Evolutionary conservation across 2,888 invertebrate species (phyloP).

Genomic region (Cataglyphis rosenhaueri): DNA sequence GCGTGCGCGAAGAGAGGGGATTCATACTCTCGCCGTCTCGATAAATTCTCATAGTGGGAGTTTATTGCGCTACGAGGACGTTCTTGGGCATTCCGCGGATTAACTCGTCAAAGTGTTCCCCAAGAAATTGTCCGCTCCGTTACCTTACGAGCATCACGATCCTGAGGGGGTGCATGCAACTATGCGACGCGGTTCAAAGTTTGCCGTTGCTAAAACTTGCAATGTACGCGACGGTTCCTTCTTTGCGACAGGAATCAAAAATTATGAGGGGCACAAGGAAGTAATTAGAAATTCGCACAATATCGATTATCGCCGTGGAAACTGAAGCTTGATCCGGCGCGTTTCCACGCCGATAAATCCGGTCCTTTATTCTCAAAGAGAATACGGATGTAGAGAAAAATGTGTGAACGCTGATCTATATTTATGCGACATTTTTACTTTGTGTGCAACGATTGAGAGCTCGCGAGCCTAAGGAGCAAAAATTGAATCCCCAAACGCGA

Average conservation of each 20-base stretch:
- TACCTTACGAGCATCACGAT: constrained; percentile 33
- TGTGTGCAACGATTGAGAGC: too few relatives aligned
- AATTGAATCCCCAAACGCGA: neutral
- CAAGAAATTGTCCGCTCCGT: constrained; percentile 59
- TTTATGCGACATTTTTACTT: neutral
- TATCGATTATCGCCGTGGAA: neutral
- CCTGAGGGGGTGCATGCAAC: constrained; percentile 53
- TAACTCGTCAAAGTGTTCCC: constrained; percentile 63
- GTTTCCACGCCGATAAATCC: neutral
- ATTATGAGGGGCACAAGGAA: neutral
- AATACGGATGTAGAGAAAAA: neutral
- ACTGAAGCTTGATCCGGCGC: neutral
- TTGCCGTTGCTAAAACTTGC: constrained; percentile 18
- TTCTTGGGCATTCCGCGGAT: constrained; percentile 54
- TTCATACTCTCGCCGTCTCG: constrained; percentile 35
- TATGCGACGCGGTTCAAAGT: constrained; percentile 53
- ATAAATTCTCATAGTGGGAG: constrained; percentile 41
- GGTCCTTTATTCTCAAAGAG: neutral
- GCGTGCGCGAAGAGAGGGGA: neutral
- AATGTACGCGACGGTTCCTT: neutral
- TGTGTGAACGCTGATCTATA: neutral
- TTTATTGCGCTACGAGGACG: constrained; percentile 52
- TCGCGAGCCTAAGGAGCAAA: neutral
- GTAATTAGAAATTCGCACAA: constrained; percentile 25
- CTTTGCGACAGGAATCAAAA: neutral